Evolutionary conservation across 2,113 vertebrate species (phyloP), one percentile per base, ranked within the genome.

Genomic region (Myrmecobius fasciatus): DNA sequence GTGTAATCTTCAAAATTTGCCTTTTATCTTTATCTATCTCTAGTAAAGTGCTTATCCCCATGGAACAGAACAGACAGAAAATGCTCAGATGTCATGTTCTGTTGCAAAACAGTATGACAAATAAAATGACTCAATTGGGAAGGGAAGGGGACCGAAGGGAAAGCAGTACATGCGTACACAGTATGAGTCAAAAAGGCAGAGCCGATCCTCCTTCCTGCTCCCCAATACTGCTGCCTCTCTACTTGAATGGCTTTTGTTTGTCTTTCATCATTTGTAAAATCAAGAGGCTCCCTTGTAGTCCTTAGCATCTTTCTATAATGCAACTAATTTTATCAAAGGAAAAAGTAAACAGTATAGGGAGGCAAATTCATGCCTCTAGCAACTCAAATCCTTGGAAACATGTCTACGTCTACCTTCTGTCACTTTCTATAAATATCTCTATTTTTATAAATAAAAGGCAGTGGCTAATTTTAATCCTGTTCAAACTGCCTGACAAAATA

Each of bases 291-390:
- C 95, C 96, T 97, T 96, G 67, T 96, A 98, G 97, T 97, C 97
- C 96, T 98, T 96, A 98, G 94, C 95, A 98, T 97, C 97, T 97
- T 98, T 95, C 96, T 89, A 91, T 98, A 96, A 94, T 98, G 95
- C 93, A 98, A 97, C 97, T 98, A 98, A 98, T 98, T 98, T 98
- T 95, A 98, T 98, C 96, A 98, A 97, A 98, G 94, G 89, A 96
- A 94, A 97, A 98, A 98, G 97, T 93, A 98, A 98, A 97, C 96
- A 97, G 83, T 96, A 98, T 89, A 96, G 94, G 95, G 97, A 98
- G 94, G 97, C 95, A 98, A 97, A 98, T 96, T 97, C 89, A 97
- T 97, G 98, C 97, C 97, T 98, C 96, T 93, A 98, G 98, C 97
- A 98, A 98, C 96, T 93, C 75, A 97, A 94, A 98, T 92, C 92